Evolutionary conservation across 2,113 vertebrate genomes (phyloP).

Genomic region (Sitta europaea): DNA sequence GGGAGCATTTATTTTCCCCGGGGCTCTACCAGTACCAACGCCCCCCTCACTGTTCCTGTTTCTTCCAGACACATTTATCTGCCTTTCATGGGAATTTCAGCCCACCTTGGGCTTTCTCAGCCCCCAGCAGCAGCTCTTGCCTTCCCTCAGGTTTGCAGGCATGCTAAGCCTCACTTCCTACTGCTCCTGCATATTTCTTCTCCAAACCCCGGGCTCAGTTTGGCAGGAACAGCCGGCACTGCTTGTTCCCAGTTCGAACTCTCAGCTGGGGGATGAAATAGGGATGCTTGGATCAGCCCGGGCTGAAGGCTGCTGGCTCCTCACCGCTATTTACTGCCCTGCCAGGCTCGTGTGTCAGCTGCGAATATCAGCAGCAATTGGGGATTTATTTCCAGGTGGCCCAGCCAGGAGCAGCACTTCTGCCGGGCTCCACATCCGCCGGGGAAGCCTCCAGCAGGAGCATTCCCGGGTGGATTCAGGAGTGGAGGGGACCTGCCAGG

Average conservation of each 20-base stretch:
- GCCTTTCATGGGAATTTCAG: not conserved
- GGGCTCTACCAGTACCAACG: not conserved
- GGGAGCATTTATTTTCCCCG: not conserved
- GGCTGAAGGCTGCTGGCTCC: not conserved
- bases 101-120: not conserved
- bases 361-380: not conserved
- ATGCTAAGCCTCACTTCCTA: not conserved
- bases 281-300: not conserved
- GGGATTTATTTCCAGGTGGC: not conserved
- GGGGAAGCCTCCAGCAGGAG: accelerated
- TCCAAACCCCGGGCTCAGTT: not conserved
- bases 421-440: not conserved
- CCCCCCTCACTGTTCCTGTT: not conserved
- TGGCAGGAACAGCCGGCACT: constrained; percentile 37
- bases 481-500: accelerated
- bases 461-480: accelerated
- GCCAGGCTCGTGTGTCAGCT: constrained; percentile 24
- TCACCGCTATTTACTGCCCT: constrained; percentile 32
- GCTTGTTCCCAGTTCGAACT: constrained; percentile 13
- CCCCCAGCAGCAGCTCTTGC: not conserved
- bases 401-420: not conserved
- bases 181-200: not conserved
- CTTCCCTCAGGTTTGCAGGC: not conserved
- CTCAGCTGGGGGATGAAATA: constrained; percentile 31
- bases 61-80: not conserved